Evolutionary conservation across 2,797 vertebrate genomes (phyloP), one percentile per base, ranked within the genome.

Genomic region (Trachurus trachurus): DNA sequence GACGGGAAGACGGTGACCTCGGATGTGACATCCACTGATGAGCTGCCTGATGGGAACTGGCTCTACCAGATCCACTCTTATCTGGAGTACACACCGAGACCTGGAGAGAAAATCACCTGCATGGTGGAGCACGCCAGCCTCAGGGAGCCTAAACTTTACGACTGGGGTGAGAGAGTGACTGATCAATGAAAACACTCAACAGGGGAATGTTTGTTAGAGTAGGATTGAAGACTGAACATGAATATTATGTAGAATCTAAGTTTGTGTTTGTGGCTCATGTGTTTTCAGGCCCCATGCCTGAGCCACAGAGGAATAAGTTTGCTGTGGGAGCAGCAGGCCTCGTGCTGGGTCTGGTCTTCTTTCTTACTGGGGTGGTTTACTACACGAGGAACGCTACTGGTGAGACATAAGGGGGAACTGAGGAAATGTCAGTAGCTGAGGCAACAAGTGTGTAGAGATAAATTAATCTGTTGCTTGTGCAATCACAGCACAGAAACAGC

Each of bases 21-120:
- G 9, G 82, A 78, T 49, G 76, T 88, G 74, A 85, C 39, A 0
- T 75, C 69, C 47, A 89, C 77, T 5, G 85, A 82, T 0, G 76
- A 88, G 21, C 68, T 94, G 81, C 21, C 93, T 57, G 86, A 90
- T 50, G 95, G 94, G 37, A 92, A 95, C 66, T 96, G 95, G 94
- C 90, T 92, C 0, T 94, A 96, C 63, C 95, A 96, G 89, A 85
- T 89, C 0, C 71, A 94, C 66, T 92, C 94, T 8, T 6, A n/a
- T n/a, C 86, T 96, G 83, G 91, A 94, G 56, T 87, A 86, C 16
- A 88, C 85, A 9, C 94, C 95, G 19, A 79, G 3, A 81, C 9
- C 49, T 50, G 89, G 90, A 72, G 94, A 96, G 50, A 91, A 67
- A 56, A 93, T 96, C 67, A 85, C 80, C 44, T 96, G 95, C 17